Conservation (phyloP, 2,888 invertebrate species). For the Conus canariensis region DNA sequence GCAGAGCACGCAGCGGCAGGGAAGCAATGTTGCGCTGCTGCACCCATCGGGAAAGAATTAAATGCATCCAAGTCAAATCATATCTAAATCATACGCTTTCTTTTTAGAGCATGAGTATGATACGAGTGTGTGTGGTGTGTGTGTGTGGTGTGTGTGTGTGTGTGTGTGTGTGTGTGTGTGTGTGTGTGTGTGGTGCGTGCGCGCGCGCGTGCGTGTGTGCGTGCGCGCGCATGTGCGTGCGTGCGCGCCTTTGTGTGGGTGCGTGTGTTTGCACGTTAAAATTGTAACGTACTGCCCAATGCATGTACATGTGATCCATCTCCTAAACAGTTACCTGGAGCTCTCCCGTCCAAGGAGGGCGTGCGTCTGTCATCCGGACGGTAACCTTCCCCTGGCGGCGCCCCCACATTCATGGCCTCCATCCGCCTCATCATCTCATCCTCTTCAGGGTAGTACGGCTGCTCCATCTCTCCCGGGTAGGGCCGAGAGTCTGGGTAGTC, state of each 20-base stretch:
- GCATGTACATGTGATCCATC: too few species aligned
- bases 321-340: conserved; percentile 38
- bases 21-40: too few species aligned
- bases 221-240: neutral
- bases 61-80: too few species aligned
- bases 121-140: too few species aligned
- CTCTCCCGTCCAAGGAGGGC: conserved; percentile 59
- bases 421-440: conserved; percentile 55
- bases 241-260: neutral
- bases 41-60: too few species aligned
- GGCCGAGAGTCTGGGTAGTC: conserved; percentile 52
- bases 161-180: too few species aligned
- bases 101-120: too few species aligned
- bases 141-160: too few species aligned
- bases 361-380: conserved; percentile 62
- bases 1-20: too few species aligned
- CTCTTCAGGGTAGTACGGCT: conserved; percentile 59
- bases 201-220: neutral
- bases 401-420: conserved; percentile 54
- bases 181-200: neutral
- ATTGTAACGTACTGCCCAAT: too few species aligned
- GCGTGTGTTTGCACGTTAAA: neutral
- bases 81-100: too few species aligned
- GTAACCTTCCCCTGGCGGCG: conserved; percentile 53
- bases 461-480: conserved; percentile 43